These are phyloP conservation scores for Himalopsyche tibetana DNA, from an alignment of 2,888 invertebrate species.

Conservation along the genomic window DNA sequence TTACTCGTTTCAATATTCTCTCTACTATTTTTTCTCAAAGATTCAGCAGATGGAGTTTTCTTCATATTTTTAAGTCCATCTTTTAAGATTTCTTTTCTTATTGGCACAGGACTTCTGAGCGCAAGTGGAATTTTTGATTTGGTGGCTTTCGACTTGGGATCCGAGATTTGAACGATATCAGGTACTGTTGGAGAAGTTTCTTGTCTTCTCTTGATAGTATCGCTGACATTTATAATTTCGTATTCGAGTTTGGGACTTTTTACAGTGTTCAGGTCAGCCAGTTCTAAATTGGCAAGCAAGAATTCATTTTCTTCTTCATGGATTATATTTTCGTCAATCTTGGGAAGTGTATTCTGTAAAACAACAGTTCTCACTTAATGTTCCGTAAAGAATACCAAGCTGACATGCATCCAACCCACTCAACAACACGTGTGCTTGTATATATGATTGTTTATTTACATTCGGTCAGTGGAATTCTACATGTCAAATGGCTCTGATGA, in stretches of 20 bases:
- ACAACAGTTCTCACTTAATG: constrained; percentile 56
- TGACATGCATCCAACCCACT: constrained; percentile 30
- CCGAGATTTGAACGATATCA: constrained; percentile 70
- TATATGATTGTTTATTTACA: background rate
- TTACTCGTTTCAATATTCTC: constrained; percentile 19
- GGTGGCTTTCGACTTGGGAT: constrained; percentile 70
- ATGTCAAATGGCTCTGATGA: background rate
- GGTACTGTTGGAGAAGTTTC: constrained; percentile 74
- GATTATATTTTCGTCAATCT: constrained; percentile 46
- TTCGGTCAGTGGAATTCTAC: background rate
- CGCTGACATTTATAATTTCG: constrained; percentile 79
- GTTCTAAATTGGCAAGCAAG: constrained; percentile 45
- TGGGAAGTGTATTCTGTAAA: constrained; percentile 56
- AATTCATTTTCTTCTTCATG: constrained; percentile 52
- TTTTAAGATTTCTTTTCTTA: constrained; percentile 70
- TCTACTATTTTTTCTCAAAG: constrained; percentile 5
- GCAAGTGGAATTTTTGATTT: constrained; percentile 74
- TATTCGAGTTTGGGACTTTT: constrained; percentile 71
- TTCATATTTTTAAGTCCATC: constrained; percentile 68
- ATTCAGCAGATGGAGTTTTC: background rate
- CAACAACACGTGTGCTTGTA: background rate
- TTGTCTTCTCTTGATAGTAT: constrained; percentile 80
- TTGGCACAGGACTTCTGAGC: constrained; percentile 72
- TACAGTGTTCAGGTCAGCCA: constrained; percentile 45
- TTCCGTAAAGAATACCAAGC: constrained; percentile 1